Evolutionary conservation across 2,888 invertebrate species (phyloP).

Genomic region (Schrankia costaestrigalis): DNA sequence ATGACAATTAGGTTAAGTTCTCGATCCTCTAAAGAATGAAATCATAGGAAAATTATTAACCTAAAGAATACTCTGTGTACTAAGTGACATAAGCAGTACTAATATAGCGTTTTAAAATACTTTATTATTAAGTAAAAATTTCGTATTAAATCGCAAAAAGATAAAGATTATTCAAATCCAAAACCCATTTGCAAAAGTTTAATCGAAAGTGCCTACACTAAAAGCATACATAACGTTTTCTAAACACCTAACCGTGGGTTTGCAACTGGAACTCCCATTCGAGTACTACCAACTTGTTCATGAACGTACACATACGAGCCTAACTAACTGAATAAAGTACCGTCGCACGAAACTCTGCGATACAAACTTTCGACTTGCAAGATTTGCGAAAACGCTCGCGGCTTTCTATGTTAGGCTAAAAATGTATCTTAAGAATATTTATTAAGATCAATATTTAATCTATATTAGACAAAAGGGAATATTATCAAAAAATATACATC

Average conservation of each 20-base stretch:
- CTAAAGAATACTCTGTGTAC: too few species aligned
- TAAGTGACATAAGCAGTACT: too few species aligned
- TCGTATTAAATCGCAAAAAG: too few species aligned
- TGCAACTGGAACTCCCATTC: conserved; percentile 31
- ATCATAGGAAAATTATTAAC: too few species aligned
- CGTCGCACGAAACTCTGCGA: conserved; percentile 57
- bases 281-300: conserved; percentile 45
- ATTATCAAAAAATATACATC: too few species aligned
- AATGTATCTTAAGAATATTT: conserved; percentile 18
- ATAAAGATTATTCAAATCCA: too few species aligned
- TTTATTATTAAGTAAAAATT: too few species aligned
- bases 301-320: conserved; percentile 55
- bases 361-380: conserved; percentile 68
- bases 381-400: conserved; percentile 69
- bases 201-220: conserved; percentile 5
- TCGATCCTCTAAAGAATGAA: too few species aligned
- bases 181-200: too few species aligned
- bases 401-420: conserved; percentile 38
- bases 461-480: too few species aligned
- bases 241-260: conserved; percentile 27
- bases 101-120: too few species aligned
- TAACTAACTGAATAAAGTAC: conserved; percentile 70
- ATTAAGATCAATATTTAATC: not conserved
- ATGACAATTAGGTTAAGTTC: too few species aligned
- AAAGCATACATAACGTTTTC: conserved; percentile 22